A percentile compares a stretch with the other conserved stretches of the same genome.
These are phyloP conservation scores for Diogma glabrata DNA, from an alignment of 2,888 invertebrate species.

Conservation along the genomic window DNA sequence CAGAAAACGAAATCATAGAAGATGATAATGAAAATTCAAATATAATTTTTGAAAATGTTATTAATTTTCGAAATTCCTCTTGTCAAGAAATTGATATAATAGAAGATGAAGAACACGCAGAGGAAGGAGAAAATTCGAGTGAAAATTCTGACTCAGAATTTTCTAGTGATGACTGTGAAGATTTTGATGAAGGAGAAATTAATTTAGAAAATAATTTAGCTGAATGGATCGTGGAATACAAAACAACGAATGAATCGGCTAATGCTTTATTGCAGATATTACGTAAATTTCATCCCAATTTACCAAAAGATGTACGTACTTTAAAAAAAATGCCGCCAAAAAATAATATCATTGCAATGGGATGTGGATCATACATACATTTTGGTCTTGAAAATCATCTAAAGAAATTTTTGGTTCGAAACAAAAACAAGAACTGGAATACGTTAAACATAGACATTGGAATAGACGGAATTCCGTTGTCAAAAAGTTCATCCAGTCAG, in stretches of 20 bases:
- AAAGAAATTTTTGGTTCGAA: background rate
- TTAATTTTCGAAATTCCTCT: no score
- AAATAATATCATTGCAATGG: background rate
- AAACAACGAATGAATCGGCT: background rate
- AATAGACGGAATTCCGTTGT: background rate
- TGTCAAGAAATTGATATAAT: no score
- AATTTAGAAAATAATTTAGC: background rate
- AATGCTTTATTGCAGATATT: background rate
- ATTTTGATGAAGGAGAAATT: no score
- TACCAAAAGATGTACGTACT: background rate
- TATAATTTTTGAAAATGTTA: no score
- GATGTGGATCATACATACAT: background rate
- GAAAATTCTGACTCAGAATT: no score
- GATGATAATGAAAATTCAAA: no score
- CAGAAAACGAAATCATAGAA: no score
- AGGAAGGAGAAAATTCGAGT: no score
- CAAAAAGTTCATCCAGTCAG: background rate
- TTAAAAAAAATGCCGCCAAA: background rate
- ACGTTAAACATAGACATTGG: background rate
- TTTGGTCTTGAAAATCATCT: background rate
- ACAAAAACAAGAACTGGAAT: no score
- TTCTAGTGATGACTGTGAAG: no score
- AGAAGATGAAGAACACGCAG: no score
- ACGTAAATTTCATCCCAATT: background rate
- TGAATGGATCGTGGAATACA: constrained; percentile 5